These are phyloP conservation scores for Melinopterus prodromus DNA, from an alignment of 2,888 invertebrate species.

Conservation along the genomic window DNA sequence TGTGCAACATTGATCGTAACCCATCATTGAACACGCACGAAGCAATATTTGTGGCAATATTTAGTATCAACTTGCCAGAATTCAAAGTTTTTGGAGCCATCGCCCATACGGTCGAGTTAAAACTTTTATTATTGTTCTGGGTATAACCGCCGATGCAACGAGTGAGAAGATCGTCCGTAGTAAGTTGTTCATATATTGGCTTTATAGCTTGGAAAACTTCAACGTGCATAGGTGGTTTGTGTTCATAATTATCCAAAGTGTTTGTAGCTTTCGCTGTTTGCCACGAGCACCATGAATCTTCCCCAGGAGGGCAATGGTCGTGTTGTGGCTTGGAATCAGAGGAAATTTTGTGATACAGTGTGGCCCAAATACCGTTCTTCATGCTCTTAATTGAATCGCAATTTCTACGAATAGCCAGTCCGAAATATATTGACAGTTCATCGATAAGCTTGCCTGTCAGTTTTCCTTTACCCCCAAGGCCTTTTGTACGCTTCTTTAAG, in stretches of 20 bases:
- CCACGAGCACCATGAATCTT: slow-evolving; percentile 41
- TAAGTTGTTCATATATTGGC: slow-evolving; percentile 32
- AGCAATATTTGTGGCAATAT: slow-evolving; percentile 15
- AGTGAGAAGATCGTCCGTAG: slow-evolving; percentile 20
- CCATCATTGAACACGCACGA: slow-evolving; percentile 18
- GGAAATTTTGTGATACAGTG: slow-evolving; percentile 38
- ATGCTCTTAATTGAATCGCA: slow-evolving; percentile 38
- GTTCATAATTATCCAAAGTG: slow-evolving; percentile 20
- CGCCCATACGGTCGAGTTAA: slow-evolving; percentile 20
- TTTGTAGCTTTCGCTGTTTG: slow-evolving; percentile 31
- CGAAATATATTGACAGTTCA: slow-evolving; percentile 36
- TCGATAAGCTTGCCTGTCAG: slow-evolving; percentile 29
- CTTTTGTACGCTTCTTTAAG: slow-evolving; percentile 9
- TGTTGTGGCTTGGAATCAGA: slow-evolving; percentile 38
- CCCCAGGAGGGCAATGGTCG: slow-evolving; percentile 39
- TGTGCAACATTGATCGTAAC: background rate
- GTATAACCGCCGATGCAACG: slow-evolving; percentile 25
- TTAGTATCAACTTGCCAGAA: slow-evolving; percentile 4
- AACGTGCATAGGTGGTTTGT: slow-evolving; percentile 15
- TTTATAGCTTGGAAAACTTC: slow-evolving; percentile 35
- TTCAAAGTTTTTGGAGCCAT: slow-evolving; percentile 24
- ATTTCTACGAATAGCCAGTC: slow-evolving; percentile 36
- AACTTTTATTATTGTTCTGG: slow-evolving; percentile 20
- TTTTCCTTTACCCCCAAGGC: background rate
- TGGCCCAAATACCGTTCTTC: slow-evolving; percentile 41